phyloP scores from a whole-genome alignment of 2,888 invertebrate genomes.

The Nomada ruficornis region DNA sequence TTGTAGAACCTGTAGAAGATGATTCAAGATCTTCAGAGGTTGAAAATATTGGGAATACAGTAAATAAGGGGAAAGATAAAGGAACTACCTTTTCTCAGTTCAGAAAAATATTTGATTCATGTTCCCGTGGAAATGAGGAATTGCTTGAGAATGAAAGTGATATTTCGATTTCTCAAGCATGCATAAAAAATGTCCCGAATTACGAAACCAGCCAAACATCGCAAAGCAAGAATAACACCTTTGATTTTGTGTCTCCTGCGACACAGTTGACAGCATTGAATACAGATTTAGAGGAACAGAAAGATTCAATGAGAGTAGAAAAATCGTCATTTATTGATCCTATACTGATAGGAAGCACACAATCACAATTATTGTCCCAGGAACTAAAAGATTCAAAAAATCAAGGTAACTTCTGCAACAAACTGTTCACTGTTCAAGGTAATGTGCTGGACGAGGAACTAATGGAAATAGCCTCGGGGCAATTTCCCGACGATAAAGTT shows the following conservation, averaged over 20 bases:
- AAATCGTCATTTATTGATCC: conserved; percentile 27
- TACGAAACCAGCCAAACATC: conserved; percentile 75
- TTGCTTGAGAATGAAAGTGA: conserved; percentile 58
- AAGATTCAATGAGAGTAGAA: conserved; percentile 32
- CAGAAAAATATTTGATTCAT: conserved; percentile 32
- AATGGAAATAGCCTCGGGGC: conserved; percentile 86
- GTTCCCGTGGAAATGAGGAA: conserved; percentile 64
- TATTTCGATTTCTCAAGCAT: conserved; percentile 57
- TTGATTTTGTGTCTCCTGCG: conserved; percentile 85
- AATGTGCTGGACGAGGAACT: conserved; percentile 85
- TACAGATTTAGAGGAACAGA: conserved; percentile 56
- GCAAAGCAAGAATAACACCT: conserved; percentile 57
- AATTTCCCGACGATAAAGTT: conserved; percentile 67
- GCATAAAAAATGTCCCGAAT: conserved; percentile 34
- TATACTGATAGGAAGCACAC: conserved; percentile 51
- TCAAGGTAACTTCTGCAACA: conserved; percentile 79
- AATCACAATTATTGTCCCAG: conserved; percentile 32
- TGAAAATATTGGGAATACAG: conserved; percentile 30
- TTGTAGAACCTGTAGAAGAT: conserved; percentile 74
- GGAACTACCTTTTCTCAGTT: conserved; percentile 43
- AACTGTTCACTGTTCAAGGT: conserved; percentile 81
- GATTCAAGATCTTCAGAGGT: conserved; percentile 64
- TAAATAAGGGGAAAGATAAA: conserved; percentile 24
- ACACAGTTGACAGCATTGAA: conserved; percentile 83
- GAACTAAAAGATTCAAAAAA: conserved; percentile 53